Evolutionary conservation across 2,888 invertebrate genomes (phyloP).

Genomic region (Leucophenga montana): DNA sequence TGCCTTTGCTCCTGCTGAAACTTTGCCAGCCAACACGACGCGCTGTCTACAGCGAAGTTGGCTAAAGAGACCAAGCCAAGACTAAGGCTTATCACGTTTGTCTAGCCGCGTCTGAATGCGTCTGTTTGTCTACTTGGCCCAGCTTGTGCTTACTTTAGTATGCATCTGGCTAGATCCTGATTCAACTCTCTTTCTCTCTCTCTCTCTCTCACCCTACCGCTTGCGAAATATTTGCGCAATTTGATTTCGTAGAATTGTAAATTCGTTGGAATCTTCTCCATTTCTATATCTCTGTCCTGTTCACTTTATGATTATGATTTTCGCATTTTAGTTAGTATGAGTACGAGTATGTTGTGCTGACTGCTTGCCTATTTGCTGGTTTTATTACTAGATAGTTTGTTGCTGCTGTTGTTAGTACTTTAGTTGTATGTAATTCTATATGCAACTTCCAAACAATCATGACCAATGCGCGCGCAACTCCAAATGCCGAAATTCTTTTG

Average conservation of each 20-base stretch:
- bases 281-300: conserved; percentile 47
- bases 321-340: conserved; percentile 41
- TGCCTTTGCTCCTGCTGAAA: conserved; percentile 14
- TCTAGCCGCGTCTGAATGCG: conserved; percentile 7
- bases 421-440: conserved; percentile 51
- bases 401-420: conserved; percentile 37
- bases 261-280: conserved; percentile 63
- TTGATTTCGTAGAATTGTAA: conserved; percentile 69
- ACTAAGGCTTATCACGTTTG: conserved; percentile 62
- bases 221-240: conserved; percentile 61
- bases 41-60: conserved; percentile 25
- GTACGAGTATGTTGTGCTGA: conserved; percentile 33
- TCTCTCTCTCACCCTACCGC: conserved; percentile 34
- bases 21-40: conserved; percentile 27
- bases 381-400: conserved; percentile 53
- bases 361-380: conserved; percentile 55
- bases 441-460: conserved; percentile 52
- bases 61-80: conserved; percentile 34
- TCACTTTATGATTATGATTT: conserved; percentile 65
- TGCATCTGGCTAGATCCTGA: background rate
- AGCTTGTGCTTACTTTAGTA: background rate
- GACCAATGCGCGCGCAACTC: conserved; percentile 43
- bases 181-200: conserved; percentile 12
- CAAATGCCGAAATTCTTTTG: conserved; percentile 57
- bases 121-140: background rate